A percentile compares a stretch with the other conserved stretches of the same genome.
phyloP scores from a whole-genome alignment of 1,140 invertebrate species.

The Coelopa frigida region DNA sequence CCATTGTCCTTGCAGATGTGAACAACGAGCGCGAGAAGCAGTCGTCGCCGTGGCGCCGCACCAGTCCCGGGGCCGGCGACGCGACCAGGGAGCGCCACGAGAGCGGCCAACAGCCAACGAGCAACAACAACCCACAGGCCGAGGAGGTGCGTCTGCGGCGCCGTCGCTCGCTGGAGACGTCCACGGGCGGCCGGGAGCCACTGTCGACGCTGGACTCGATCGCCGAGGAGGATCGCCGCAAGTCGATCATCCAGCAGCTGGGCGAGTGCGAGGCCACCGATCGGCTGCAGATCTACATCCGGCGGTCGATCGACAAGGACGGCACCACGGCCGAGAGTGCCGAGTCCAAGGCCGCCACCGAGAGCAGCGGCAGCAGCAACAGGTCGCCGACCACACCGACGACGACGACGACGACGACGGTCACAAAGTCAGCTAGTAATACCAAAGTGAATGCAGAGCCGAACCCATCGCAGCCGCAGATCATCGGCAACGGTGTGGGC shows the following conservation, averaged over 20 bases:
- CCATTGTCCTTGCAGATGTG: constrained; percentile 21
- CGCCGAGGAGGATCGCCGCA: constrained; percentile 50
- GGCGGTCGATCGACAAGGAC: constrained; percentile 44
- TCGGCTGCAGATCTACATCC: constrained; percentile 49
- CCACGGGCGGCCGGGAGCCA: no score
- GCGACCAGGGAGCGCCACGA: background rate
- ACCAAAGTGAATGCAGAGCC: constrained; percentile 14
- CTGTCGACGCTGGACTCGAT: constrained; percentile 46
- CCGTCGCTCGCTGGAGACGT: constrained; percentile 33
- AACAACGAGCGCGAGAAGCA: constrained; percentile 14
- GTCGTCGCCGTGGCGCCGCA: constrained; percentile 1
- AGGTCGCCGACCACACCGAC: constrained; percentile 2
- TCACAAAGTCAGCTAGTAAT: constrained; percentile 7
- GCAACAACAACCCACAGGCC: constrained; percentile 52
- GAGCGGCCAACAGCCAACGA: background rate
- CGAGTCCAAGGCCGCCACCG: background rate
- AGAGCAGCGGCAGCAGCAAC: background rate
- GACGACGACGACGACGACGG: background rate
- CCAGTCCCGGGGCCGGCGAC: background rate
- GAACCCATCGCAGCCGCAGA: background rate
- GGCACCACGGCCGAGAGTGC: background rate
- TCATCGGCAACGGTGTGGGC: background rate
- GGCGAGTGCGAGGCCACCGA: constrained; percentile 47
- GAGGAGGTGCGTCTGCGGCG: constrained; percentile 50
- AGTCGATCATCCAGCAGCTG: constrained; percentile 39